Evolutionary conservation across 2,113 vertebrate genomes (phyloP).

Genomic region (Acanthisitta chloris): DNA sequence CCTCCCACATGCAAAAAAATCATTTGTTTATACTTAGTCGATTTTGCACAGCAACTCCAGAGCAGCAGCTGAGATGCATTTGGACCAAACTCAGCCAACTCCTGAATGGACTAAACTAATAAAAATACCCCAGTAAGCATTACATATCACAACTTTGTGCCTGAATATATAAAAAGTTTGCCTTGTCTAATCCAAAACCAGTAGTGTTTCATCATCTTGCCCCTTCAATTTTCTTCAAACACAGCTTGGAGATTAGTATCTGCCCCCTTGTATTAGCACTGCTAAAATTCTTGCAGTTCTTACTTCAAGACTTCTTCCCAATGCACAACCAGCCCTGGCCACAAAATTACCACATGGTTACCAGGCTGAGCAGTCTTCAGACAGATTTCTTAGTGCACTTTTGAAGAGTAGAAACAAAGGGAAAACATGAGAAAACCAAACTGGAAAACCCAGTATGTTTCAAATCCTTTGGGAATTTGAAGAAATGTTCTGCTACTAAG

Average conservation of each 20-base stretch:
- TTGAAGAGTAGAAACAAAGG: neutral
- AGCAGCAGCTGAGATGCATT: neutral
- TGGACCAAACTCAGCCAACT: neutral
- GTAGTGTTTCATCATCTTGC: neutral
- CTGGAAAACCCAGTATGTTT: neutral
- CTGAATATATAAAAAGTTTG: neutral
- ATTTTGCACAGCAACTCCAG: neutral
- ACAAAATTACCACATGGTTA: neutral
- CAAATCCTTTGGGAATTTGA: neutral
- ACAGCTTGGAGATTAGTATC: neutral
- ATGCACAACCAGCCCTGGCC: neutral
- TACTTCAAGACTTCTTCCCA: neutral
- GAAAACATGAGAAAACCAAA: neutral
- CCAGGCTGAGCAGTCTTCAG: neutral
- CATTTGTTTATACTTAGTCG: neutral
- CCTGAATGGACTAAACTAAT: neutral
- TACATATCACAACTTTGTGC: neutral
- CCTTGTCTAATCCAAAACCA: neutral
- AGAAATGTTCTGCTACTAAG: neutral
- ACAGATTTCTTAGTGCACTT: neutral
- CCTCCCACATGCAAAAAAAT: neutral
- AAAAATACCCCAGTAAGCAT: fast-evolving
- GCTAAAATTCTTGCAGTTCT: neutral
- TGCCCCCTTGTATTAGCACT: neutral
- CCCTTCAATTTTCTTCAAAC: neutral